These are phyloP conservation scores for Lepus americanus DNA, from an alignment of 2,113 vertebrate species.

Conservation along the genomic window DNA sequence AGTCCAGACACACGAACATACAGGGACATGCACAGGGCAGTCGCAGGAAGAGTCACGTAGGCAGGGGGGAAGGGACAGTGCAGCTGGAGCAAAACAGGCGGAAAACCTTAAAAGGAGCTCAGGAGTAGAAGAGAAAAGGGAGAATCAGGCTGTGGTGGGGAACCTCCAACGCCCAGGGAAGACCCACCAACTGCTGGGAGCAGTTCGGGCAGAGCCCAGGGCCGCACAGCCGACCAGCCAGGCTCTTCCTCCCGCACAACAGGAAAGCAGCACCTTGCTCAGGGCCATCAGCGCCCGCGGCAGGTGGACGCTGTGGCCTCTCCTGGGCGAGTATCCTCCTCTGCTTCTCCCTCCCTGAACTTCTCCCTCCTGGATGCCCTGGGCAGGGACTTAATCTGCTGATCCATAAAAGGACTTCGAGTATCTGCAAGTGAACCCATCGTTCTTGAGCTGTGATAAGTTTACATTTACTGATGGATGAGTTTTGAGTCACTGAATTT, in stretches of 20 bases:
- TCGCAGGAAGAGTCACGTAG: not conserved
- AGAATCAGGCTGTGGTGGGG: not conserved
- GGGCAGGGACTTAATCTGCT: not conserved
- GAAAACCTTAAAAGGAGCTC: not conserved
- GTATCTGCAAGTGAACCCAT: not conserved
- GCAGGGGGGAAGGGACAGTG: not conserved
- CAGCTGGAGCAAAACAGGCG: not conserved
- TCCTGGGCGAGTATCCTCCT: not conserved
- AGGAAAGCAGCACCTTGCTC: not conserved
- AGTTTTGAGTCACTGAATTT: not conserved
- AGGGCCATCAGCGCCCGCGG: not conserved
- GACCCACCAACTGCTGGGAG: not conserved
- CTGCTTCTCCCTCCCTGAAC: constrained; percentile 64
- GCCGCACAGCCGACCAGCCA: not conserved
- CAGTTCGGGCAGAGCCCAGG: not conserved
- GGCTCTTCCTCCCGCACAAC: not conserved
- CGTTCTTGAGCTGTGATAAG: not conserved
- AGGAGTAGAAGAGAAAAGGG: not conserved
- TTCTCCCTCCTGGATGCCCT: not conserved
- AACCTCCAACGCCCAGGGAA: not conserved
- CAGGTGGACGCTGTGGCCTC: not conserved
- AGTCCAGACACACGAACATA: not conserved
- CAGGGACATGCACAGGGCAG: not conserved
- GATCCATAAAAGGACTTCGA: not conserved
- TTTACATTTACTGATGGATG: not conserved